Conservation (phyloP, 2,888 invertebrate genomes). For the Xiphydria camelus region DNA sequence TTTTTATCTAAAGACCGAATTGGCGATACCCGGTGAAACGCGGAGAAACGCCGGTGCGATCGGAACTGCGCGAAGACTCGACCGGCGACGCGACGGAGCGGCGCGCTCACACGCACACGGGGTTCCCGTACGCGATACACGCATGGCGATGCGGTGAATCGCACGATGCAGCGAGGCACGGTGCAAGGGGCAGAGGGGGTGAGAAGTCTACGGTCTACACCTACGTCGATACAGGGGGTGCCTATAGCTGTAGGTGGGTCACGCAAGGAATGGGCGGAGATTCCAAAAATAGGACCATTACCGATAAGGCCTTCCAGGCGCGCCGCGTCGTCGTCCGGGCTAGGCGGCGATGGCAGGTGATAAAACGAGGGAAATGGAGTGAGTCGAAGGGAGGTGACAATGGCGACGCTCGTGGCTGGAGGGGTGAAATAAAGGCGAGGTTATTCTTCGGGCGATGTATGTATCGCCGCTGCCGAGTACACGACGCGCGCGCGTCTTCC, state of each 20-base stretch:
- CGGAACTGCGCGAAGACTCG: too few species aligned
- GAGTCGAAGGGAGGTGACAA: constrained; percentile 35
- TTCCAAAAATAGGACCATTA: constrained; percentile 57
- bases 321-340: constrained; percentile 30
- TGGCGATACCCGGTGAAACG: too few species aligned
- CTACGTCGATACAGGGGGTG: constrained; percentile 1
- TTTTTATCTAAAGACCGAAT: too few species aligned
- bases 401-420: constrained; percentile 1
- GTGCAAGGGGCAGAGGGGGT: too few species aligned
- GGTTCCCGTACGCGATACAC: too few species aligned
- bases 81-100: too few species aligned
- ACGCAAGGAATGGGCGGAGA: constrained; percentile 57
- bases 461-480: too few species aligned
- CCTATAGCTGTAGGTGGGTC: constrained; percentile 37
- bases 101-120: too few species aligned
- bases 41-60: too few species aligned
- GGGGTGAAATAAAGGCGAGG: constrained; percentile 41
- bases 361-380: constrained; percentile 50
- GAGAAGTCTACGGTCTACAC: too few species aligned
- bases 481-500: constrained; percentile 20
- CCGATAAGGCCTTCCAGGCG: constrained; percentile 51
- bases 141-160: too few species aligned
- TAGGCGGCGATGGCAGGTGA: constrained; percentile 53
- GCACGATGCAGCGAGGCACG: too few species aligned
- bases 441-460: constrained; percentile 28